Evolutionary conservation across 2,113 vertebrate genomes (phyloP).

Genomic region (Grallaria varia): DNA sequence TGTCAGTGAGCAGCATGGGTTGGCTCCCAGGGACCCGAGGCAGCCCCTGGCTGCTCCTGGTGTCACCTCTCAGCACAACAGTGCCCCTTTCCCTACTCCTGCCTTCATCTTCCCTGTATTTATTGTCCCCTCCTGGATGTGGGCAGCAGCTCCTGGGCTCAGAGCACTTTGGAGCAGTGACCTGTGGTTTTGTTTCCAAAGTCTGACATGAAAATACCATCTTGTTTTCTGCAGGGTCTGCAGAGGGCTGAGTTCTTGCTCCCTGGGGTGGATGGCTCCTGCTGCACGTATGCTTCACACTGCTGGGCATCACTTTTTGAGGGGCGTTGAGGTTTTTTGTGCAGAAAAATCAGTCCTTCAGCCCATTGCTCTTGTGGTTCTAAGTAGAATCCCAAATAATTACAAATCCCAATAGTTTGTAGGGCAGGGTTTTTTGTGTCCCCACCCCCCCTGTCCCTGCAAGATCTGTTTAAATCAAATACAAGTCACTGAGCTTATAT

Average conservation of each 20-base stretch:
- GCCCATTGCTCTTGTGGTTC: background rate
- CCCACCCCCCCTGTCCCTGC: background rate
- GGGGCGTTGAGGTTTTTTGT: background rate
- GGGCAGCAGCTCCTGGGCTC: background rate
- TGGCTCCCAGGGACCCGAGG: accelerated
- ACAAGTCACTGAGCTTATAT: background rate
- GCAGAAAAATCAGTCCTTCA: background rate
- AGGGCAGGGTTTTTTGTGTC: background rate
- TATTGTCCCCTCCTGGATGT: background rate
- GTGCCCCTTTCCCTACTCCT: background rate
- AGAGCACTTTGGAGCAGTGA: background rate
- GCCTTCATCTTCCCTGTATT: background rate
- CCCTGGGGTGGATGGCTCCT: background rate
- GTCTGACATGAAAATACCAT: background rate
- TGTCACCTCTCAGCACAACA: background rate
- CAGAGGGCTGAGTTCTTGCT: background rate
- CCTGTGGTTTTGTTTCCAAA: background rate
- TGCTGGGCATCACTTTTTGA: background rate
- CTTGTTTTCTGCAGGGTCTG: background rate
- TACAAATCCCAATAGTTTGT: background rate
- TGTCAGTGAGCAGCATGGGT: background rate
- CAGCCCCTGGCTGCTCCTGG: background rate
- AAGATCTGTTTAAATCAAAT: background rate
- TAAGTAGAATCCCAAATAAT: background rate
- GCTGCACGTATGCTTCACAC: accelerated